These are phyloP conservation scores for Alcedo quadribrachys DNA, from an alignment of 2,797 vertebrate genomes.

Conservation along the genomic window DNA sequence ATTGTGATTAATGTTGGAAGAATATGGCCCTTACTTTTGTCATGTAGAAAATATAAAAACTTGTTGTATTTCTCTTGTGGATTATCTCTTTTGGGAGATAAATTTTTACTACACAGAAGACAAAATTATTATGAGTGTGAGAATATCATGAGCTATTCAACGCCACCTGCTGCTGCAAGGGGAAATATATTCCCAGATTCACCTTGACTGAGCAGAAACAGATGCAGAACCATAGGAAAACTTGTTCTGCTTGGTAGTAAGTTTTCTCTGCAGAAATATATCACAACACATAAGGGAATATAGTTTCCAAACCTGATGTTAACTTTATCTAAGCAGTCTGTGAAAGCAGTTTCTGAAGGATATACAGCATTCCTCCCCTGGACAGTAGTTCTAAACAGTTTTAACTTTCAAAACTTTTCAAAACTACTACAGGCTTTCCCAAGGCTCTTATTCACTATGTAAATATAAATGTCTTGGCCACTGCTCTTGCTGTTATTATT, in stretches of 20 bases:
- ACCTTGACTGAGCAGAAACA: constrained; percentile 43
- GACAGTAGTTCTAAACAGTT: background rate
- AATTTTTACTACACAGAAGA: background rate
- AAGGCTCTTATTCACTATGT: background rate
- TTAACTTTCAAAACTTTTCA: background rate
- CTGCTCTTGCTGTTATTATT: background rate
- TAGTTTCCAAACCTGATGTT: background rate
- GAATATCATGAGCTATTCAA: constrained; percentile 30
- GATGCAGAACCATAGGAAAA: background rate
- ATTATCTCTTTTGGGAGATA: background rate
- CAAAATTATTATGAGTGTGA: constrained; percentile 8
- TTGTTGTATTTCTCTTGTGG: background rate
- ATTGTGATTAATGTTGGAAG: background rate
- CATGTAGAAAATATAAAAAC: background rate
- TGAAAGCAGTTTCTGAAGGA: background rate
- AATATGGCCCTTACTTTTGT: background rate
- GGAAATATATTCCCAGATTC: constrained; percentile 52
- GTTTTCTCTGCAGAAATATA: background rate
- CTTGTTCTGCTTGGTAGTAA: background rate
- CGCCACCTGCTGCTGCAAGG: constrained; percentile 59
- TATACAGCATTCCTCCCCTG: background rate
- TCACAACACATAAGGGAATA: background rate
- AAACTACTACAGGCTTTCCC: background rate
- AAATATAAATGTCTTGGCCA: background rate
- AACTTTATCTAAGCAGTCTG: background rate